Conservation (phyloP, 1,140 invertebrate genomes). For the Drosophila azteca region DNA sequence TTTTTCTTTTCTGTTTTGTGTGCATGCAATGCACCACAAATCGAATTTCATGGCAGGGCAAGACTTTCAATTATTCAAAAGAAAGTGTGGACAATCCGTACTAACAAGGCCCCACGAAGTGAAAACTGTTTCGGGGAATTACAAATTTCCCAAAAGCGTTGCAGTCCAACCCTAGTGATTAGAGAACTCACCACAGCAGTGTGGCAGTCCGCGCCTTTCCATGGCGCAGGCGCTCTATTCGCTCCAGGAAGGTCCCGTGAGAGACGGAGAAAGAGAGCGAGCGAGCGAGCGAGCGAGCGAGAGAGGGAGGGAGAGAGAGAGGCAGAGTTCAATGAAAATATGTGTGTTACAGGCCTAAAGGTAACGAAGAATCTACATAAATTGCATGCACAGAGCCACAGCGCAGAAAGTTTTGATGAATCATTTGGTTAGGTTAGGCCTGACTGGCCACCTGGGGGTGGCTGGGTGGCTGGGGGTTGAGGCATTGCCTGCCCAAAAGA, state of each 20-base stretch:
- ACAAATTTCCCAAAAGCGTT: background rate
- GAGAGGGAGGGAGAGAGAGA: constrained; percentile 22
- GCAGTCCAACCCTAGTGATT: background rate
- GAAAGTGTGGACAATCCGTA: constrained; percentile 48
- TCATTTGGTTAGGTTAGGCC: constrained; percentile 70
- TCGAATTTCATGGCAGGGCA: constrained; percentile 13
- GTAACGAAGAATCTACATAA: constrained; percentile 46
- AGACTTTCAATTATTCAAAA: constrained; percentile 25
- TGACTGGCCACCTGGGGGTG: constrained; percentile 24
- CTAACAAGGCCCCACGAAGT: constrained; percentile 20
- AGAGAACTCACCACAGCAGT: too few species aligned
- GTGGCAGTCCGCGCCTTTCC: constrained; percentile 15
- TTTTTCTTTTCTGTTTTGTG: too few species aligned
- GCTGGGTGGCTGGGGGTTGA: constrained; percentile 4
- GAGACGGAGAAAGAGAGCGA: constrained; percentile 19
- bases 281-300: background rate
- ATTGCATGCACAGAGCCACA: constrained; percentile 36
- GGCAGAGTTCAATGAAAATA: constrained; percentile 35
- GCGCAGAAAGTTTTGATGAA: constrained; percentile 46
- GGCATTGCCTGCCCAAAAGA: constrained; percentile 7
- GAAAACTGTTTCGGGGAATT: constrained; percentile 2
- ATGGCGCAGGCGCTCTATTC: constrained; percentile 48
- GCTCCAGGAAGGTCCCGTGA: constrained; percentile 16
- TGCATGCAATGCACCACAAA: constrained; percentile 24
- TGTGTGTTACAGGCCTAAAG: constrained; percentile 56